Conservation (phyloP, 2,888 invertebrate species). For the Leptinotarsa tumamoca region DNA sequence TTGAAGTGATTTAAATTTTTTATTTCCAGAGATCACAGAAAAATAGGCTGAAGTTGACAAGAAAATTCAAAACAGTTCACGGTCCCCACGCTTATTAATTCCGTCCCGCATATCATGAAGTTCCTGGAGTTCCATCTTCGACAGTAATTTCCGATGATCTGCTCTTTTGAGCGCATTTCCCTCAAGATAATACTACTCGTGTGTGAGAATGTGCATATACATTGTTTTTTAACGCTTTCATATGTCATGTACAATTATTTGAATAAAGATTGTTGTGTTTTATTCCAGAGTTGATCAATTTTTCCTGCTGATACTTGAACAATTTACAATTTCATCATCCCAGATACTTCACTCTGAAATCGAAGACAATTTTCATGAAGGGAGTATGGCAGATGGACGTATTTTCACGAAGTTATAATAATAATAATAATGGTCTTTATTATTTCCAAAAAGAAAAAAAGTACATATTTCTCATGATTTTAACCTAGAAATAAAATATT, state of each 20-base stretch:
- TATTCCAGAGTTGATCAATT: neutral
- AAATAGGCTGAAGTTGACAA: conserved; percentile 63
- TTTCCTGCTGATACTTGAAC: no score
- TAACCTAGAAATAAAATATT: no score
- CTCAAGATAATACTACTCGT: neutral
- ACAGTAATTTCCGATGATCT: conserved; percentile 27
- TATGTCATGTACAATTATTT: neutral
- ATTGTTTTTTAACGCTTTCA: conserved; percentile 8
- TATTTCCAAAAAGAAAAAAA: no score
- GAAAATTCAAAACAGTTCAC: conserved; percentile 67
- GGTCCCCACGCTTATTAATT: conserved; percentile 57
- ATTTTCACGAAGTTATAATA: no score
- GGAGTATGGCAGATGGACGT: no score
- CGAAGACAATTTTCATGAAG: neutral
- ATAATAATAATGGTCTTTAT: no score
- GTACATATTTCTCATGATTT: no score
- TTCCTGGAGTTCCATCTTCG: conserved; percentile 34
- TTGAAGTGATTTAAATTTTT: conserved; percentile 11
- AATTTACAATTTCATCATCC: neutral
- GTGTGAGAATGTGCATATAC: neutral
- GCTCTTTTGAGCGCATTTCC: conserved; percentile 7
- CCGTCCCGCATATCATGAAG: conserved; percentile 17
- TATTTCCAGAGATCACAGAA: conserved; percentile 65
- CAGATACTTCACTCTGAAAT: neutral
- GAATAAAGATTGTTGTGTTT: conserved; percentile 4